Conservation (phyloP, 2,888 invertebrate genomes). For the Erebia epiphron region DNA sequence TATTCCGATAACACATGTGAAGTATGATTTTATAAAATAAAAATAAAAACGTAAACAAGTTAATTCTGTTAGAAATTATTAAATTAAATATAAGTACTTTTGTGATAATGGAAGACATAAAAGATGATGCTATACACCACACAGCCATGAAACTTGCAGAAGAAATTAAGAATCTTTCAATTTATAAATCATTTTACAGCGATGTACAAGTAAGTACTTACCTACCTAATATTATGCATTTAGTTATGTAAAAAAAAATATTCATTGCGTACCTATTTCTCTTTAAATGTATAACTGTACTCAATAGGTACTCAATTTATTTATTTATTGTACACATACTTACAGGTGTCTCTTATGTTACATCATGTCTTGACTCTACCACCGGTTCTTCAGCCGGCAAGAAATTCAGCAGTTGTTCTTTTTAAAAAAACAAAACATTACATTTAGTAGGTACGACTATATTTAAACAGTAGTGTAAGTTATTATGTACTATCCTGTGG, state of each 20-base stretch:
- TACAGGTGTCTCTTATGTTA: too few relatives aligned
- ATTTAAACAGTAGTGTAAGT: too few relatives aligned
- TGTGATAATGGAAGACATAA: constrained; percentile 74
- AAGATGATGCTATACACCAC: constrained; percentile 87
- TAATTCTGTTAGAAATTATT: constrained; percentile 27
- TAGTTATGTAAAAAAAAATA: background rate
- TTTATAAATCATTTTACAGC: constrained; percentile 89
- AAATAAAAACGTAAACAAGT: constrained; percentile 31
- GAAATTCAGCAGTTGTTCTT: too few relatives aligned
- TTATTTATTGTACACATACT: too few relatives aligned
- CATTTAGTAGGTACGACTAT: too few relatives aligned
- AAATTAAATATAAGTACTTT: constrained; percentile 29
- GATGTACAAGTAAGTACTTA: constrained; percentile 90
- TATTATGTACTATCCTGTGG: too few relatives aligned
- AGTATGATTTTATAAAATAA: constrained; percentile 44
- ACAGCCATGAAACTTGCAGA: constrained; percentile 91
- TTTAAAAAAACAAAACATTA: too few relatives aligned
- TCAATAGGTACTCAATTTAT: too few relatives aligned
- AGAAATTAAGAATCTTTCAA: constrained; percentile 89
- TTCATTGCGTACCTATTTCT: constrained; percentile 17
- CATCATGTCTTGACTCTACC: too few relatives aligned
- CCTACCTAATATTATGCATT: background rate
- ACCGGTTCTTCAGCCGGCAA: too few relatives aligned
- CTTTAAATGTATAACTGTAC: constrained; percentile 38
- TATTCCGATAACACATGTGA: constrained; percentile 25